A percentile compares a stretch with the other conserved stretches of the same genome.
phyloP scores from a whole-genome alignment of 2,113 vertebrate genomes.

The Dasypus novemcinctus region DNA sequence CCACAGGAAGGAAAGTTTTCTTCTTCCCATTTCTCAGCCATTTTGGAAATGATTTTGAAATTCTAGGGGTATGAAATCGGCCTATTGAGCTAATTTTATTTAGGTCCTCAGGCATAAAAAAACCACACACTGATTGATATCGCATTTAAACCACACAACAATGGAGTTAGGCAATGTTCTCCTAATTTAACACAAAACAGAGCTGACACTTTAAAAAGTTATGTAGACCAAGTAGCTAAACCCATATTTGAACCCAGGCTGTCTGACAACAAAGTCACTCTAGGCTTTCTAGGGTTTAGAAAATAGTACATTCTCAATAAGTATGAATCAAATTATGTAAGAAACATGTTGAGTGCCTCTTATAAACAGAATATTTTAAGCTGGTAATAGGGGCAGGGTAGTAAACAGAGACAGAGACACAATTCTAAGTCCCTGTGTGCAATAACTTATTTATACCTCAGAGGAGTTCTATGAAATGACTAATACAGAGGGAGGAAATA shows the following conservation, averaged over 20 bases:
- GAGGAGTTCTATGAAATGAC: background rate
- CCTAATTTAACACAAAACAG: background rate
- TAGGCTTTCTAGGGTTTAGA: background rate
- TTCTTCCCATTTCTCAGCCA: background rate
- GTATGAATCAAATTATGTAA: background rate
- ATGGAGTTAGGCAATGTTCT: background rate
- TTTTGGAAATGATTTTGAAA: background rate
- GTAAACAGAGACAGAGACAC: background rate
- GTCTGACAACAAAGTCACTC: background rate
- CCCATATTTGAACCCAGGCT: background rate
- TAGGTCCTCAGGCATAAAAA: background rate
- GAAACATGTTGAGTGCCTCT: background rate
- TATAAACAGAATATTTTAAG: background rate
- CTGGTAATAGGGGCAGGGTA: rapidly evolving
- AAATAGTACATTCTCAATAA: background rate
- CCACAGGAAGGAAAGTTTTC: background rate
- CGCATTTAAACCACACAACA: background rate
- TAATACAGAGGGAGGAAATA: background rate
- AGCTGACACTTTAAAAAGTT: background rate
- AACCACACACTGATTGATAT: background rate
- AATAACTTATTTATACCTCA: background rate
- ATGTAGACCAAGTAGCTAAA: background rate
- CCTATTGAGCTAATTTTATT: background rate
- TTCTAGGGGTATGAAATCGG: background rate
- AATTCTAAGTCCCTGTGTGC: background rate